Conservation (phyloP, 2,888 invertebrate species). For the Cryptocephalus moraei region DNA sequence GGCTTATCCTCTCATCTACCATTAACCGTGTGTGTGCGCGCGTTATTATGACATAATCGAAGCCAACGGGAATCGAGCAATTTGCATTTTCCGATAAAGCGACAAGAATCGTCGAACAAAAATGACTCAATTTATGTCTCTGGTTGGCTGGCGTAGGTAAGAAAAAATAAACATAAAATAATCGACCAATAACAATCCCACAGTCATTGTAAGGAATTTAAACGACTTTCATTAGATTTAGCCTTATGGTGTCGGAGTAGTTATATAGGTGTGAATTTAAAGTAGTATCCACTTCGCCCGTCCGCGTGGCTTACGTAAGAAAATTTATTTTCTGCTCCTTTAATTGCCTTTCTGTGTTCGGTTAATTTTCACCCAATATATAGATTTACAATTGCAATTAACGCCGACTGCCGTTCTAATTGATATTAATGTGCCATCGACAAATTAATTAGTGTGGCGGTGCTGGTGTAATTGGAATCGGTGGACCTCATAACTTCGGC, state of each 20-base stretch:
- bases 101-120: slow-evolving; percentile 2
- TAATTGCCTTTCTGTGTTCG: slow-evolving; percentile 20
- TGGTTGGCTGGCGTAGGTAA: slow-evolving; percentile 5
- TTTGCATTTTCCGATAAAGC: slow-evolving; percentile 2
- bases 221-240: slow-evolving; percentile 14
- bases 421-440: slow-evolving; percentile 20
- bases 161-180: slow-evolving; percentile 4
- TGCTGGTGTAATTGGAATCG: slow-evolving; percentile 18
- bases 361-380: slow-evolving; percentile 15
- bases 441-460: slow-evolving; percentile 18
- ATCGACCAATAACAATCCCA: slow-evolving; percentile 12
- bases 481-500: neutral
- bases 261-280: slow-evolving; percentile 15
- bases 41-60: too few relatives aligned
- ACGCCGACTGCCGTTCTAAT: slow-evolving; percentile 19
- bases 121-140: slow-evolving; percentile 2
- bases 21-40: too few relatives aligned
- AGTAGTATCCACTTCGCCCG: slow-evolving; percentile 4
- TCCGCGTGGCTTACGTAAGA: slow-evolving; percentile 5
- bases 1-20: too few relatives aligned
- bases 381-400: slow-evolving; percentile 13
- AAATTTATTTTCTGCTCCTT: slow-evolving; percentile 13
- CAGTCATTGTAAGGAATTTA: slow-evolving; percentile 13
- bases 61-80: neutral
- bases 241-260: slow-evolving; percentile 5